Evolutionary conservation across 2,113 vertebrate genomes (phyloP).

Genomic region (Psittacula cyanocephala): DNA sequence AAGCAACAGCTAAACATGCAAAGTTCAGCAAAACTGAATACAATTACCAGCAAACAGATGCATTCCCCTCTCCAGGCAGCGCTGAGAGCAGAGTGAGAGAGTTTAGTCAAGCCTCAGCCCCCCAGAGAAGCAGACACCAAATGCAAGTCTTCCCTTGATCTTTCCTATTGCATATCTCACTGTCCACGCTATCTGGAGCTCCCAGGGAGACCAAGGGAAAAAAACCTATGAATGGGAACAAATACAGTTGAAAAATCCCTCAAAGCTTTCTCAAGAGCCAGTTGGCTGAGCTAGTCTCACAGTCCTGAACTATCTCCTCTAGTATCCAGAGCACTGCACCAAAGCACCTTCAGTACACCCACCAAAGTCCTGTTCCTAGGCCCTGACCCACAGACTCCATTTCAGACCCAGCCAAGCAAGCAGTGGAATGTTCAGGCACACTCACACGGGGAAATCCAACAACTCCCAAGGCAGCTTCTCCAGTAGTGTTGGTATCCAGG

Average conservation of each 20-base stretch:
- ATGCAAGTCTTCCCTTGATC: background rate
- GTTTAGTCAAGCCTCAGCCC: background rate
- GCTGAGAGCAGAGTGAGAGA: background rate
- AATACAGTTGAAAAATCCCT: background rate
- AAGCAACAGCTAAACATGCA: background rate
- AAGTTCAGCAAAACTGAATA: background rate
- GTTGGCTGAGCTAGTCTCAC: background rate
- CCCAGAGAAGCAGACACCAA: background rate
- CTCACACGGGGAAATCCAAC: background rate
- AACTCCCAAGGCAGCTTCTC: background rate
- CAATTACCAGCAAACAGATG: background rate
- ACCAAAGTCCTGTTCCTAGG: background rate
- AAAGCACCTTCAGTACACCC: background rate
- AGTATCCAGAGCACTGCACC: accelerated
- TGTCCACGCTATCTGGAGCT: accelerated
- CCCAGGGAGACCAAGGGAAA: background rate
- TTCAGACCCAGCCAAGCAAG: background rate
- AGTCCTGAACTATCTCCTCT: background rate
- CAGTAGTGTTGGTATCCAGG: accelerated
- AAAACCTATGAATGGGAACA: background rate
- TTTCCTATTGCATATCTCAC: background rate
- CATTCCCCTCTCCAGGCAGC: background rate
- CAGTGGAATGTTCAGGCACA: accelerated
- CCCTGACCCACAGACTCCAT: background rate
- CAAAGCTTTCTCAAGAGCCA: background rate